Evolutionary conservation across 2,797 vertebrate genomes (phyloP).

Genomic region (Manis crassicaudata): DNA sequence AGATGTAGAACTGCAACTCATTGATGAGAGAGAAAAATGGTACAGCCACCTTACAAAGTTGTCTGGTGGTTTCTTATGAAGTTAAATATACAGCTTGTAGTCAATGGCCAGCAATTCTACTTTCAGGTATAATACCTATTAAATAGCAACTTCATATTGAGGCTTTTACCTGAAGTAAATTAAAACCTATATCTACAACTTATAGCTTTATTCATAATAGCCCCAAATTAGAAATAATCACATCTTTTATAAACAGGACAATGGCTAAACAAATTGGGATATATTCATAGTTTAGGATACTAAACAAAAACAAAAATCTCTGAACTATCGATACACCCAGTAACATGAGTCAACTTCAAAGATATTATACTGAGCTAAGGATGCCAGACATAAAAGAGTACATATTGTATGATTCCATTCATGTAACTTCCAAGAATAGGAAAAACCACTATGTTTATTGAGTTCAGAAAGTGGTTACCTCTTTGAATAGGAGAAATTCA

Average conservation of each 20-base stretch:
- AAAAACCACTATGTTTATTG: background rate
- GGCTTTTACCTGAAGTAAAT: background rate
- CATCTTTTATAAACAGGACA: background rate
- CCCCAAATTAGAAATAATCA: background rate
- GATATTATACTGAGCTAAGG: background rate
- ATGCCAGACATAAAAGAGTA: background rate
- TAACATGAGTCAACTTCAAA: background rate
- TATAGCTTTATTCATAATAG: background rate
- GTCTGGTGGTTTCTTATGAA: background rate
- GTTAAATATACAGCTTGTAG: background rate
- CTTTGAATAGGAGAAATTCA: background rate
- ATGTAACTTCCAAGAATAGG: background rate
- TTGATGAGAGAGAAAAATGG: background rate
- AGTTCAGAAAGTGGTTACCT: background rate
- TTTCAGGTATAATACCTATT: background rate
- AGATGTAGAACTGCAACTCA: background rate
- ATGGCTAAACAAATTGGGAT: background rate
- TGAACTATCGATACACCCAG: background rate
- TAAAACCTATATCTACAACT: background rate
- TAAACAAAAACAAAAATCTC: background rate
- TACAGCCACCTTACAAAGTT: background rate
- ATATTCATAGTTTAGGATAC: background rate
- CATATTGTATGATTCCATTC: background rate
- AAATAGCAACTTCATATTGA: background rate
- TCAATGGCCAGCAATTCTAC: background rate